Evolutionary conservation across 2,888 invertebrate species (phyloP).

Genomic region (Charanyca ferruginea): DNA sequence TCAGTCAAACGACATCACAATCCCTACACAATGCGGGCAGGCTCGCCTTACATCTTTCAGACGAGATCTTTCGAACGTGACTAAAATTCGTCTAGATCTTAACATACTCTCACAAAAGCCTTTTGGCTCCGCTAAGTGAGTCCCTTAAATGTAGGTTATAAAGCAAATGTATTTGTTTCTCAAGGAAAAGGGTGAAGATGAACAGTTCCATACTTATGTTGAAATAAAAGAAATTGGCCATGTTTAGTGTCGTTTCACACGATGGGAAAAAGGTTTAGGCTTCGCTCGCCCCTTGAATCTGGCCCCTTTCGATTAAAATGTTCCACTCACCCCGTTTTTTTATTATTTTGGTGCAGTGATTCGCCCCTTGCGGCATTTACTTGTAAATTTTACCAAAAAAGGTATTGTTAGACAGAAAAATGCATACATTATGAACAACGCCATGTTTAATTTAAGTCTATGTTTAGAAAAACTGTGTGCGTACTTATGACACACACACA

Average conservation of each 20-base stretch:
- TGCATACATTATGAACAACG: too few species aligned
- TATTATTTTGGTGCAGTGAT: too few species aligned
- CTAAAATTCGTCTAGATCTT: constrained; percentile 53
- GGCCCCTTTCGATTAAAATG: too few species aligned
- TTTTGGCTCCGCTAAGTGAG: constrained; percentile 34
- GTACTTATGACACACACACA: too few species aligned
- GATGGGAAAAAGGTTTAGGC: too few species aligned
- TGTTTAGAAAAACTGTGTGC: too few species aligned
- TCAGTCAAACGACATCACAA: constrained; percentile 33
- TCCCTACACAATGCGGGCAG: constrained; percentile 32
- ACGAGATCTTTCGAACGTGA: constrained; percentile 52
- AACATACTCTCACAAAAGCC: constrained; percentile 35
- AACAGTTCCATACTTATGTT: constrained; percentile 38
- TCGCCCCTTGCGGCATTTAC: too few species aligned
- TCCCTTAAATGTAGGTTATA: constrained; percentile 24
- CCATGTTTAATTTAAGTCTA: too few species aligned
- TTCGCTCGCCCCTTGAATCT: too few species aligned
- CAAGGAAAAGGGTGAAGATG: constrained; percentile 18
- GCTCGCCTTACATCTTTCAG: constrained; percentile 41
- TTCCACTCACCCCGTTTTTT: too few species aligned
- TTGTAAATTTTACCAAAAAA: too few species aligned
- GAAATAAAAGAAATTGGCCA: constrained; percentile 45
- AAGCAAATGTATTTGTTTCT: constrained; percentile 32
- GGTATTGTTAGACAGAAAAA: too few species aligned
- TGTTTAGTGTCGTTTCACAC: constrained; percentile 35